Evolutionary conservation across 2,113 vertebrate species (phyloP), one percentile per base, ranked within the genome.

Genomic region (Ophiodon elongatus): DNA sequence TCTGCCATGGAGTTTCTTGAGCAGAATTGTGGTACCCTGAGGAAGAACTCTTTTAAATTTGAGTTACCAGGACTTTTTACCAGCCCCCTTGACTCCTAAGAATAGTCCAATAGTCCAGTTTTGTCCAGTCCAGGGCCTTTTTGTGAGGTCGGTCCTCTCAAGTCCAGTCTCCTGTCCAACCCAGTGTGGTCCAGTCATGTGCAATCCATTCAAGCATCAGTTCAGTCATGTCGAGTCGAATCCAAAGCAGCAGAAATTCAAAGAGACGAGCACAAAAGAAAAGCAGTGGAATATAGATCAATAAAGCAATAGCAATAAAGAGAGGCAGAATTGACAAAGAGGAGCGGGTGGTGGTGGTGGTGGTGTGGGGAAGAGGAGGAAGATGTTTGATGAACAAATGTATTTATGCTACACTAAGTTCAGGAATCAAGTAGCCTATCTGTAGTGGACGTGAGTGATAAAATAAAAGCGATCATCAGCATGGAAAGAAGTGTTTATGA

Each of bases 401-500:
- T 83, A 27, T 78, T 60, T 77, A 57, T 79, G 63, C 73, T 81
- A 59, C 59, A 41, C 66, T 79, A 85, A 81, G 76, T 86, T 85
- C 72, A 83, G 64, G 67, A 80, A 80, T 88, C 73, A 79, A 71
- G 80, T 9, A 59, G 71, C 73, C 31, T 3, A 21, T 79, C 33
- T 70, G 65, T 47, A 65, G 79, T 68, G 54, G 84, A 82, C 19
- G 29, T 64, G 27, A 81, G 86, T 66, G 63, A 88, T 92, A 87
- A 92, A 93, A 91, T 82, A 87, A 89, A 83, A 88, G 82, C 45
- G 9, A 77, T 90, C 85, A 90, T 89, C 70, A 86, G 88, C 74
- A 86, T 68, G 64, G 45, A 85, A 81, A 86, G 80, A 83, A 77
- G 82, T 82, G 86, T 83, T 65, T 88, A 92, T 94, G 79, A 95